Evolutionary conservation across 1,140 invertebrate species (phyloP).

Genomic region (Diplogasteroides magnus): DNA sequence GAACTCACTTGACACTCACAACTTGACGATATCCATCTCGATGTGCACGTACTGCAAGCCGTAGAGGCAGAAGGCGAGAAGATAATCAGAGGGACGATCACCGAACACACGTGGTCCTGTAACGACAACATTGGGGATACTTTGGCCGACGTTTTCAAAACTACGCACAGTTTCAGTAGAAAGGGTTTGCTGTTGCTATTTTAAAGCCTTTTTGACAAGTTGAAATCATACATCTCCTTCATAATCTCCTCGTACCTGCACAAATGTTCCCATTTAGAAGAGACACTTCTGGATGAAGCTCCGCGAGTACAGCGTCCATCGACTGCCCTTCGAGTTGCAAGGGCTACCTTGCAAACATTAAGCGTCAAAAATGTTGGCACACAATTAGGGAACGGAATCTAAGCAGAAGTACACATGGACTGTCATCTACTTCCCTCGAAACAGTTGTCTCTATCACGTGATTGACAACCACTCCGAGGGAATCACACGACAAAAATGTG

Average conservation of each 20-base stretch:
- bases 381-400: too few species aligned
- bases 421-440: too few species aligned
- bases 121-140: too few species aligned
- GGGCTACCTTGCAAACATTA: too few species aligned
- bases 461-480: too few species aligned
- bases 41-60: conserved; percentile 44
- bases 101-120: conserved; percentile 29
- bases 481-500: too few species aligned
- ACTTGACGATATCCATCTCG: conserved; percentile 49
- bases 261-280: conserved; percentile 26
- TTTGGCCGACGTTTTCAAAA: too few species aligned
- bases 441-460: too few species aligned
- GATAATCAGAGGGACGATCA: conserved; percentile 32
- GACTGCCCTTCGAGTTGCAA: conserved; percentile 40
- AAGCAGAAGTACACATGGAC: too few species aligned
- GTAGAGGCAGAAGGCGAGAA: conserved; percentile 40
- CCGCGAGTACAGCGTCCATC: conserved; percentile 37
- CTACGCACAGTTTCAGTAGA: neutral
- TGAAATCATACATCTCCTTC: too few species aligned
- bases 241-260: too few species aligned
- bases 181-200: neutral
- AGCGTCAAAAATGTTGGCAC: too few species aligned
- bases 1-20: conserved; percentile 44
- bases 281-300: conserved; percentile 35
- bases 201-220: neutral